phyloP scores from a whole-genome alignment of 2,113 vertebrate species.

The Lepisosteus oculatus region DNA sequence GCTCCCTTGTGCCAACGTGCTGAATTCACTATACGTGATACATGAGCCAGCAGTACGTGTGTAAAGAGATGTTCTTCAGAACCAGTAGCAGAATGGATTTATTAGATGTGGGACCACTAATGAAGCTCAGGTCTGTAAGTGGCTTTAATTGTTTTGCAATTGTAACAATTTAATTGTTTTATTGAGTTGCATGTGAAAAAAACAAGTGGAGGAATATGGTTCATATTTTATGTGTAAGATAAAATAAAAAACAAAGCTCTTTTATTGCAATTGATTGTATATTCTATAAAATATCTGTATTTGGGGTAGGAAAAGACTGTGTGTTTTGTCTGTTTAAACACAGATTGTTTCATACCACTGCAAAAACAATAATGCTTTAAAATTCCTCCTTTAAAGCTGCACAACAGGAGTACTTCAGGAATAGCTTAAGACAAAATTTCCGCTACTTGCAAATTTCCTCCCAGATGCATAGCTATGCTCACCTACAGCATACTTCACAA shows the following conservation, averaged over 20 bases:
- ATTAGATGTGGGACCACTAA: background rate
- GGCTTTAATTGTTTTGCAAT: constrained; percentile 38
- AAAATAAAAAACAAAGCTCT: no score
- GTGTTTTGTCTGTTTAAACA: constrained; percentile 34
- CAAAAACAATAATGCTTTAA: constrained; percentile 12
- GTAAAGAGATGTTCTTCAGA: background rate
- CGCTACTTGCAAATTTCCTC: no score
- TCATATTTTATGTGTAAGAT: no score
- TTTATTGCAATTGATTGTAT: no score
- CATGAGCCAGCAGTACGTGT: background rate
- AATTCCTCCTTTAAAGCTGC: constrained; percentile 23
- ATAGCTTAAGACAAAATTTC: constrained; percentile 16
- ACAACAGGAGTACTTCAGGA: constrained; percentile 16
- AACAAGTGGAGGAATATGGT: no score
- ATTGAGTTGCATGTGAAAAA: no score
- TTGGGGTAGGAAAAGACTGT: constrained; percentile 24
- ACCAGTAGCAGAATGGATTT: constrained; percentile 1
- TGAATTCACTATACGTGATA: constrained; percentile 6
- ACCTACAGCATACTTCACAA: background rate
- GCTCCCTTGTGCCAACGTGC: background rate
- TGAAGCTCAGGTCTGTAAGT: constrained; percentile 26
- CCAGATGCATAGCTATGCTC: background rate
- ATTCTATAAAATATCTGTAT: background rate
- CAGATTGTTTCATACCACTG: constrained; percentile 16
- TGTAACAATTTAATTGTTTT: no score